Percentiles rank a stretch among this genome's conserved stretches.
These are phyloP conservation scores for Coracopsis vasa DNA, from an alignment of 2,113 vertebrate species.

Conservation along the genomic window DNA sequence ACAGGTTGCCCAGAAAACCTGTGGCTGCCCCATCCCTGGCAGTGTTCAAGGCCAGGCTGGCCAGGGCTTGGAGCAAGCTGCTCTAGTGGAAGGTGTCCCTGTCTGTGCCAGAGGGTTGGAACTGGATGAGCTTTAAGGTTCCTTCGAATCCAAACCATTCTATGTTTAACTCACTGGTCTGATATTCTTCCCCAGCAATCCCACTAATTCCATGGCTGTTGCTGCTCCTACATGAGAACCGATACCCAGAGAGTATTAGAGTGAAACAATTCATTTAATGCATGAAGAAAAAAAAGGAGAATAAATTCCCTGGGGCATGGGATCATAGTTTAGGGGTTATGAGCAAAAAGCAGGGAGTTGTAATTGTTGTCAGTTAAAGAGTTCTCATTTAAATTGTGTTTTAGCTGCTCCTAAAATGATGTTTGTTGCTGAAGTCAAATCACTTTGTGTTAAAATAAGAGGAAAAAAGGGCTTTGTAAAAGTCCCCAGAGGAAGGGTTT, in stretches of 20 bases:
- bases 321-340: not conserved
- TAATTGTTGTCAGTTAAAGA: slow-evolving; percentile 8
- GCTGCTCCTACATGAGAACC: not conserved
- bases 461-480: not conserved
- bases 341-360: not conserved
- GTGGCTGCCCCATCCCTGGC: not conserved
- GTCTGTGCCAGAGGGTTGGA: not conserved
- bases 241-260: not conserved
- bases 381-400: slow-evolving; percentile 20
- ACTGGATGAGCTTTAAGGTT: not conserved
- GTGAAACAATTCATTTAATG: not conserved
- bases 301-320: not conserved
- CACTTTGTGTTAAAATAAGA: not conserved
- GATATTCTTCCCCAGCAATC: not conserved
- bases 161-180: not conserved
- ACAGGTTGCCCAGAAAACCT: not conserved
- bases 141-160: not conserved
- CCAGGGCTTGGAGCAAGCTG: not conserved
- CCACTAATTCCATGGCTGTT: not conserved
- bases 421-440: slow-evolving; percentile 17
- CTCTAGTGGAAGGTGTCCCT: not conserved
- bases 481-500: not conserved
- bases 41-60: not conserved
- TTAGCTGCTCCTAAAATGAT: not conserved
- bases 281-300: not conserved